phyloP scores from a whole-genome alignment of 1,140 invertebrate species.

The Drosophila ambigua region DNA sequence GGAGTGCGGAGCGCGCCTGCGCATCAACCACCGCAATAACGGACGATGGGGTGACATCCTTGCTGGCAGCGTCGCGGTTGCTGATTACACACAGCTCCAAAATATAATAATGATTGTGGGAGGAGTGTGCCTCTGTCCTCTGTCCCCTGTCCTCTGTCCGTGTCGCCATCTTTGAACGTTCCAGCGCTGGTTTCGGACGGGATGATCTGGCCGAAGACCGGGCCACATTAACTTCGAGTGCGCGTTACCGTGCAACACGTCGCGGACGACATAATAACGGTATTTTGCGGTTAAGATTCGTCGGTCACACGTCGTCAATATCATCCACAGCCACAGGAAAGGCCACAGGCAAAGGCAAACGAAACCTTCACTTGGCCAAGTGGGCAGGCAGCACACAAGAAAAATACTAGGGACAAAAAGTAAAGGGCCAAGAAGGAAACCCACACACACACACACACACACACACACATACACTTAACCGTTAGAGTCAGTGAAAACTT shows the following conservation, averaged over 20 bases:
- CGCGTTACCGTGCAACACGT: conserved; percentile 79
- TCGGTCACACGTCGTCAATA: conserved; percentile 70
- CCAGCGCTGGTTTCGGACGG: conserved; percentile 40
- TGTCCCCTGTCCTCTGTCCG: not conserved
- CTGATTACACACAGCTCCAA: conserved; percentile 9
- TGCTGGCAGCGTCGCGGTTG: conserved; percentile 2
- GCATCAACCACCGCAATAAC: conserved; percentile 55
- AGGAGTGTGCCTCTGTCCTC: conserved; percentile 47
- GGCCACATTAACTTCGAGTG: conserved; percentile 78
- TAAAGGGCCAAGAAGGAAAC: conserved; percentile 34
- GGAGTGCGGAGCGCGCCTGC: conserved; percentile 63
- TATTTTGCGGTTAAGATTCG: conserved; percentile 74
- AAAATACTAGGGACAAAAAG: conserved; percentile 27
- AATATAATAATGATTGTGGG: conserved; percentile 35
- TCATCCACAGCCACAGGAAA: conserved; percentile 17
- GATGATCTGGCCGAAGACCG: conserved; percentile 40
- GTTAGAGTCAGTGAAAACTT: conserved; percentile 33
- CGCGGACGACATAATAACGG: conserved; percentile 75
- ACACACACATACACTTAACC: not conserved
- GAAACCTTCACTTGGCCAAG: conserved; percentile 39
- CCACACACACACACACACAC: conserved; percentile 1
- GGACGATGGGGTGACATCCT: conserved; percentile 49
- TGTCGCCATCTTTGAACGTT: conserved; percentile 72
- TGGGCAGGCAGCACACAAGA: conserved; percentile 10
- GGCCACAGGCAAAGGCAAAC: conserved; percentile 16